Evolutionary conservation across 2,888 invertebrate species (phyloP).

Genomic region (Spicauda simplicius): DNA sequence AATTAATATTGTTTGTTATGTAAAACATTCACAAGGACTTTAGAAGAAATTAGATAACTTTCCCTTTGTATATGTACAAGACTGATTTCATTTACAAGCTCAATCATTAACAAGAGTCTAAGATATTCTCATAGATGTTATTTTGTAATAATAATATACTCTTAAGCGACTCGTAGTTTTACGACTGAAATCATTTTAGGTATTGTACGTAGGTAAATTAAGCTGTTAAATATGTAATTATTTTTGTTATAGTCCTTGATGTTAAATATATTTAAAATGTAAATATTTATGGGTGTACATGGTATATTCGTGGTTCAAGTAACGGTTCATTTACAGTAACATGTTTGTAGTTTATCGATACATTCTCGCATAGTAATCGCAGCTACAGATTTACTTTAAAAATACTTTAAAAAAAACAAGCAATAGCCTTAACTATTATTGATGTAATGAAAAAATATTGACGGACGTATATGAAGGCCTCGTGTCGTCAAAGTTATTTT

Average conservation of each 20-base stretch:
- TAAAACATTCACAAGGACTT: not conserved
- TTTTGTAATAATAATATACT: constrained; percentile 50
- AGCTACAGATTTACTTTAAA: not conserved
- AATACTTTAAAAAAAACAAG: not conserved
- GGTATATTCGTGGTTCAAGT: constrained; percentile 21
- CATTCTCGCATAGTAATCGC: not conserved
- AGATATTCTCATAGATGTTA: constrained; percentile 46
- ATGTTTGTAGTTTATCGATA: not conserved
- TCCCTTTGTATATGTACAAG: constrained; percentile 44
- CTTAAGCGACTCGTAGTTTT: constrained; percentile 35
- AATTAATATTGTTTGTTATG: too few relatives aligned
- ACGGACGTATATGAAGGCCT: not conserved
- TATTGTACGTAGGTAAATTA: constrained; percentile 37
- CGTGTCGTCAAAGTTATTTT: not conserved
- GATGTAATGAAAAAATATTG: not conserved
- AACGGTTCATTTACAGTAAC: constrained; percentile 6
- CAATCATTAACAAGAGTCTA: constrained; percentile 52
- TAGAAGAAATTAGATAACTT: not conserved
- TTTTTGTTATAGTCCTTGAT: constrained; percentile 40
- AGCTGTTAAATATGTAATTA: constrained; percentile 39
- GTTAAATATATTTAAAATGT: constrained; percentile 37
- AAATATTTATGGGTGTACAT: constrained; percentile 25
- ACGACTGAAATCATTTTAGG: constrained; percentile 34
- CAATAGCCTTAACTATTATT: not conserved
- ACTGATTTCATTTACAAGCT: constrained; percentile 66